Percentiles rank a stretch among this genome's conserved stretches.
These are phyloP conservation scores for Dasypogon diadema DNA, from an alignment of 2,888 invertebrate species.

Conservation along the genomic window DNA sequence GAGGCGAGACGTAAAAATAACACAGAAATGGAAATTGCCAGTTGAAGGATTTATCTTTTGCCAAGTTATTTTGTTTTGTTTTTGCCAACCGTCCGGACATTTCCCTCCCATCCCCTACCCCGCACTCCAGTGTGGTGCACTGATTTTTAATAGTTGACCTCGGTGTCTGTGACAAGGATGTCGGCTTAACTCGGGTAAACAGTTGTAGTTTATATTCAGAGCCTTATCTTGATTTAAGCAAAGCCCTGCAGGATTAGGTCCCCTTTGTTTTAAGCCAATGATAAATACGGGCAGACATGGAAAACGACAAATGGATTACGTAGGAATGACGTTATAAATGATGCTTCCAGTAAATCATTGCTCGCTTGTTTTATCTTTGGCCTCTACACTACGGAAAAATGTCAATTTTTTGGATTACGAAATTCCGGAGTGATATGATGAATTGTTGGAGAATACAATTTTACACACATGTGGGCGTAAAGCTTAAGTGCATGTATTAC, in stretches of 20 bases:
- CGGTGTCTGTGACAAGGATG: constrained; percentile 47
- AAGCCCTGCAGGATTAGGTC: constrained; percentile 43
- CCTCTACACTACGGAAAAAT: constrained; percentile 23
- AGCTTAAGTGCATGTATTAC: no score
- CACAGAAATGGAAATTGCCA: constrained; percentile 28
- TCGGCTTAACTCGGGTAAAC: constrained; percentile 39
- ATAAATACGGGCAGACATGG: constrained; percentile 48
- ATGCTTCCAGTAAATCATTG: constrained; percentile 39
- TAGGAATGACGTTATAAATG: constrained; percentile 45
- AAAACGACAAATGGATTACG: constrained; percentile 51
- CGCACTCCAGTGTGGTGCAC: background rate
- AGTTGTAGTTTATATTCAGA: constrained; percentile 48
- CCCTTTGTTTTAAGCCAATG: constrained; percentile 48
- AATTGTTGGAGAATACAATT: background rate
- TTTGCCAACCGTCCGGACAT: background rate
- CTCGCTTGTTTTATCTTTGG: constrained; percentile 22
- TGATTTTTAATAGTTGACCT: constrained; percentile 47
- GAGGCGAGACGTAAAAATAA: constrained; percentile 18
- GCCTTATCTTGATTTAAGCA: constrained; percentile 46
- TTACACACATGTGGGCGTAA: no score
- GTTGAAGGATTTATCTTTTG: constrained; percentile 19
- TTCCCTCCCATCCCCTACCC: background rate
- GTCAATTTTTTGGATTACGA: constrained; percentile 28
- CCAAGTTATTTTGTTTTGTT: background rate
- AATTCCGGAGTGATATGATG: constrained; percentile 35